Evolutionary conservation across 2,113 vertebrate species (phyloP).

Genomic region (Solea senegalensis): DNA sequence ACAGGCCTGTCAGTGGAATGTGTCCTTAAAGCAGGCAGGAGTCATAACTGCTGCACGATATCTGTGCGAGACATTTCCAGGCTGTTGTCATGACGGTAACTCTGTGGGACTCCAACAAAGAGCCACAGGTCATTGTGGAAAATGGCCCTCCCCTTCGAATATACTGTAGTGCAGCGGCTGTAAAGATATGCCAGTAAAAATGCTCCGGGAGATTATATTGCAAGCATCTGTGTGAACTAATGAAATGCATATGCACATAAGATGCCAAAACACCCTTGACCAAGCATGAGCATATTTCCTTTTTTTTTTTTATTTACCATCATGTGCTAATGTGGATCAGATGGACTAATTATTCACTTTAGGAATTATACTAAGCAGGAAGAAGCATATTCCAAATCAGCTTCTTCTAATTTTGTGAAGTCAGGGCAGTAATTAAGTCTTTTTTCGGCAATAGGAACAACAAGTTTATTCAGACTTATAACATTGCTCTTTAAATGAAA

Average conservation of each 20-base stretch:
- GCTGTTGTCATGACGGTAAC: slow-evolving; percentile 48
- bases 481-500: neutral
- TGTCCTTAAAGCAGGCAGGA: slow-evolving; percentile 14
- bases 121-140: slow-evolving; percentile 53
- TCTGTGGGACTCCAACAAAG: slow-evolving; percentile 58
- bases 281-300: slow-evolving; percentile 54
- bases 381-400: slow-evolving; percentile 12
- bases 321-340: slow-evolving; percentile 58
- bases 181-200: slow-evolving; percentile 76
- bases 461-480: neutral
- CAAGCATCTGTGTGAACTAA: slow-evolving; percentile 77
- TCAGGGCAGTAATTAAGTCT: neutral
- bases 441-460: neutral
- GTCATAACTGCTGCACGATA: slow-evolving; percentile 26
- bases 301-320: slow-evolving; percentile 45
- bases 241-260: slow-evolving; percentile 71
- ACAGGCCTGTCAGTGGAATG: slow-evolving; percentile 21
- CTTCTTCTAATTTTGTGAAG: slow-evolving; percentile 21
- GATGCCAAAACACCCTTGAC: slow-evolving; percentile 63
- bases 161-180: slow-evolving; percentile 64
- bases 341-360: slow-evolving; percentile 45
- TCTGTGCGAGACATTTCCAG: slow-evolving; percentile 35
- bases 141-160: slow-evolving; percentile 28
- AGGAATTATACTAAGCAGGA: slow-evolving; percentile 10
- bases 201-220: slow-evolving; percentile 73